Evolutionary conservation across 1,140 invertebrate species (phyloP).

Genomic region (Musca domestica): DNA sequence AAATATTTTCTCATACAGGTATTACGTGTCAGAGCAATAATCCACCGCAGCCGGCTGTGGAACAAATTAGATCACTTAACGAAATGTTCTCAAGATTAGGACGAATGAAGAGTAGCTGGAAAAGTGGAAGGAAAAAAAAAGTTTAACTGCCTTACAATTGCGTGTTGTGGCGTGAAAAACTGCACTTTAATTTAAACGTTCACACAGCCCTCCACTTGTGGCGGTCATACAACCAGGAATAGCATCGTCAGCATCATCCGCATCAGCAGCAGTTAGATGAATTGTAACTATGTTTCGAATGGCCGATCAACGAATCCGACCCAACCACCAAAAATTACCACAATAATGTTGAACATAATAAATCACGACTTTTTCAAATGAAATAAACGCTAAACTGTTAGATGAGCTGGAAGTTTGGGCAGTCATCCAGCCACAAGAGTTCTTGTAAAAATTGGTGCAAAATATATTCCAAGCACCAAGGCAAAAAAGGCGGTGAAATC

Average conservation of each 20-base stretch:
- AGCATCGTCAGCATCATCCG: no score
- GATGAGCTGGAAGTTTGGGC: constrained; percentile 1
- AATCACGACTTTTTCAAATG: constrained; percentile 18
- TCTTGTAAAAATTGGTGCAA: constrained; percentile 7
- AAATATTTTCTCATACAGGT: no score
- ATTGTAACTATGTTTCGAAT: not conserved
- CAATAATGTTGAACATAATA: not conserved
- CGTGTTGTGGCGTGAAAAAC: constrained; percentile 22
- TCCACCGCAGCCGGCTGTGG: no score
- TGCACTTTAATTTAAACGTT: constrained; percentile 22
- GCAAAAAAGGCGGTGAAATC: not conserved
- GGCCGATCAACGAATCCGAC: not conserved
- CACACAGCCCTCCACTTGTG: not conserved
- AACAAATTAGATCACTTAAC: constrained; percentile 21
- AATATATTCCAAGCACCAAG: not conserved
- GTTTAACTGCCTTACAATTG: constrained; percentile 3
- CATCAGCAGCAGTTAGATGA: not conserved
- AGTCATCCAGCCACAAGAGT: no score
- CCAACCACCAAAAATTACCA: not conserved
- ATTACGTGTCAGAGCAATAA: no score
- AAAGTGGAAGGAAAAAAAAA: not conserved
- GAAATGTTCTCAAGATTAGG: constrained; percentile 18
- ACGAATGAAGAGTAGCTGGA: not conserved
- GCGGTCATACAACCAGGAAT: no score
- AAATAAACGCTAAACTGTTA: constrained; percentile 21